Conservation (phyloP, 2,113 vertebrate species). For the Oophaga pumilio region DNA sequence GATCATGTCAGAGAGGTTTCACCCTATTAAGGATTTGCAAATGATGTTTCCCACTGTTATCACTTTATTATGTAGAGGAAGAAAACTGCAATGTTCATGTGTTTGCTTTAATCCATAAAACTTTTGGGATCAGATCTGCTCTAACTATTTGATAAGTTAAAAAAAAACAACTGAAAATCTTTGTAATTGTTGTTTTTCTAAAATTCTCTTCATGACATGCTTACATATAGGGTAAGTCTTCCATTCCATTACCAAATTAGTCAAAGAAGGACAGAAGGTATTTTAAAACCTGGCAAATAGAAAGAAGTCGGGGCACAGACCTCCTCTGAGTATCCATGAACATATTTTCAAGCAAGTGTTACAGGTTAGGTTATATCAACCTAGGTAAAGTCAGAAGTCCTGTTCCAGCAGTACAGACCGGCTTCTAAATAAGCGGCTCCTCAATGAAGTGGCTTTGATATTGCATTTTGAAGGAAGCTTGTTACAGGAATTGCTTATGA, state of each 20-base stretch:
- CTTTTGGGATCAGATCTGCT: background rate
- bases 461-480: conserved; percentile 25
- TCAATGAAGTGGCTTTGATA: conserved; percentile 18
- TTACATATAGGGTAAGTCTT: background rate
- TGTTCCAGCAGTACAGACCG: background rate
- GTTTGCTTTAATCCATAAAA: background rate
- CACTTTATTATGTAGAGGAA: no score
- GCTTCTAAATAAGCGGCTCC: conserved; percentile 1
- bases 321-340: background rate
- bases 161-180: background rate
- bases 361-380: no score
- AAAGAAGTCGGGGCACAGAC: background rate
- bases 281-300: background rate
- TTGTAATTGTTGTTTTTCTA: background rate
- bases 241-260: background rate
- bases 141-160: background rate
- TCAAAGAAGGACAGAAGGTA: background rate
- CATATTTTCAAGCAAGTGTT: background rate
- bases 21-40: background rate
- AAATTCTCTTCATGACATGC: background rate
- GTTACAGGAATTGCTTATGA: conserved; percentile 47
- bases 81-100: background rate
- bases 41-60: no score
- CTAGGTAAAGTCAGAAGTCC: no score
- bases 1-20: background rate